Base-by-base conservation (phyloP, 2,888 invertebrate species). In the Acleris holmiana region DNA sequence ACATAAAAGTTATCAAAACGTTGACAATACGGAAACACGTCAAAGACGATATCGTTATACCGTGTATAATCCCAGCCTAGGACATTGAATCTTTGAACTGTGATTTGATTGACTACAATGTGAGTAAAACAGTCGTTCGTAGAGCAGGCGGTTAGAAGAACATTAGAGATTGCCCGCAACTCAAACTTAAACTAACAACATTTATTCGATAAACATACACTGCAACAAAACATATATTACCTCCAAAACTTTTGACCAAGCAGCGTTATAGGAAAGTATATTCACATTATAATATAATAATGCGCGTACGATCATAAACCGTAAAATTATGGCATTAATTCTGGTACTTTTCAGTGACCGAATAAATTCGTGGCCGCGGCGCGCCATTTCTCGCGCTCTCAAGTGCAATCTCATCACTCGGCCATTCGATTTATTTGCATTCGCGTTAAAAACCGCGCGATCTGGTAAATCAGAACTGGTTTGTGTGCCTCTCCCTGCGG, bases 401-500 rank as follows among this genome's bases (percentile, higher is more conserved):
- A 84, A 85, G 86, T 85, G 84, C 85, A 84, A 83, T 85, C 85
- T 86, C 86, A 87, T 79, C 82, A 81, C 72, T 77, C 80, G 84
- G 87, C 79, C 82, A 81, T 72, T 77, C 79, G 84, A 83, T 84
- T 82, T 86, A 89, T 89, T 87, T 88, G 84, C 85, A 88, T 88
- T 88, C 74, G 82, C 81, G 86, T 86, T 88, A 87, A 89, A 89
- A 89, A 85, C 86, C 79, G 78, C 88, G 87, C 88, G 88, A 89
- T 86, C 86, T 88, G 85, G 86, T 88, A 89, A 90, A 89, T 87
- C 85, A 85, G 85, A 88, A 91, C 91, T 78, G 88, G 91, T 91
- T 91, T 86, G 70, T 71, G 76, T 74, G 79, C 80, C 82, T 82
- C 79, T 79, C 82, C 80, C 82, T 82, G 75, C 41, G 21, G 29